A percentile compares a stretch with the other conserved stretches of the same genome.
These are phyloP conservation scores for Carcinoscorpius rotundicauda DNA, from an alignment of 1,140 invertebrate species.

Conservation along the genomic window DNA sequence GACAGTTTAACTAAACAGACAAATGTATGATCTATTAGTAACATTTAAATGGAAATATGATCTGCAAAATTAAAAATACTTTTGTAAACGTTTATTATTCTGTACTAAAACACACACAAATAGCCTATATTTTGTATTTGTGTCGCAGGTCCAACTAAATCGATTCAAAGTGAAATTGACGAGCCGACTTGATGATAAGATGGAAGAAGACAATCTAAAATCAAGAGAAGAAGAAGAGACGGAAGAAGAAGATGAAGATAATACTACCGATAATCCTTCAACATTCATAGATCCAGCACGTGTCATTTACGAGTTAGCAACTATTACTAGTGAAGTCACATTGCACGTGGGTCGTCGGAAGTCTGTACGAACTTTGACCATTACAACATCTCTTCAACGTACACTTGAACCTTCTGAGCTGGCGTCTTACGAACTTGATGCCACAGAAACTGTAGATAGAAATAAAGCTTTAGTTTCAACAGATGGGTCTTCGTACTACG, in stretches of 20 bases:
- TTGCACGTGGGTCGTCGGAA: constrained; percentile 22
- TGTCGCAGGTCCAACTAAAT: constrained; percentile 23
- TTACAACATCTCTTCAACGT: constrained; percentile 58
- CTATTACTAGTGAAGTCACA: constrained; percentile 24
- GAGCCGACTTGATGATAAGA: constrained; percentile 10
- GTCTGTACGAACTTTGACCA: constrained; percentile 24
- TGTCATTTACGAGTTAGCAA: constrained; percentile 23
- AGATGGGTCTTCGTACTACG: constrained; percentile 12
- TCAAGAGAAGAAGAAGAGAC: constrained; percentile 17
- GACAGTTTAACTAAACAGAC: too few species aligned
- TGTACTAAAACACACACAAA: constrained; percentile 42
- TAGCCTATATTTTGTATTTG: constrained; percentile 4
- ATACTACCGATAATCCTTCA: constrained; percentile 3
- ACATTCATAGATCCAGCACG: constrained; percentile 19
- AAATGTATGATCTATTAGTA: too few species aligned
- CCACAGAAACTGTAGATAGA: constrained; percentile 12
- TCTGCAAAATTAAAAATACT: too few species aligned
- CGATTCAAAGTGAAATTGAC: constrained; percentile 25
- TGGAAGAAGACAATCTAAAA: constrained; percentile 8
- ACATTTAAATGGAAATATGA: too few species aligned
- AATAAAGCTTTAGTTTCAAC: constrained; percentile 7
- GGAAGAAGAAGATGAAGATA: constrained; percentile 16
- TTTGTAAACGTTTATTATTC: constrained; percentile 30
- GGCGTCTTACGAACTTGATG: background rate
- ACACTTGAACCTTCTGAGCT: constrained; percentile 63